Conservation (phyloP, 2,113 vertebrate species). For the Pedetes capensis region DNA sequence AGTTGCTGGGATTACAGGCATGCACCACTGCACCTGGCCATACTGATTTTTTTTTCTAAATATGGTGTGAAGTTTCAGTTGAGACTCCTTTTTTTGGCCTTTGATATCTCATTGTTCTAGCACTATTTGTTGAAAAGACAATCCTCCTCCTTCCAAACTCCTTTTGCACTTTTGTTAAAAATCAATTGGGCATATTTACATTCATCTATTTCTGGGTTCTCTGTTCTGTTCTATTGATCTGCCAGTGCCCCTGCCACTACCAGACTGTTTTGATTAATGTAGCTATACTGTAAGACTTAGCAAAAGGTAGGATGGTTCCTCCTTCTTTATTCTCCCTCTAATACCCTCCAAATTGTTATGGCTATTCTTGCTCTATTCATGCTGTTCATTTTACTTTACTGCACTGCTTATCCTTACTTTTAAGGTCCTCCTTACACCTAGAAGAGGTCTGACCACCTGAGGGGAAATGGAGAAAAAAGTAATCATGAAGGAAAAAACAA, state of each 20-base stretch:
- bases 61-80: not conserved
- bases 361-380: not conserved
- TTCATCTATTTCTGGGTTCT: not conserved
- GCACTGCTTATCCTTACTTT: not conserved
- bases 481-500: not conserved
- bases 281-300: not conserved
- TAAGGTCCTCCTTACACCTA: not conserved
- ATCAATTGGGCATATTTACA: not conserved
- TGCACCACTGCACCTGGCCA: too few species aligned
- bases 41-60: not conserved
- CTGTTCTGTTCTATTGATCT: not conserved
- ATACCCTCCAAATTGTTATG: not conserved
- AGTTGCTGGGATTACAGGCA: too few species aligned
- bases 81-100: not conserved
- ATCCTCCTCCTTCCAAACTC: not conserved
- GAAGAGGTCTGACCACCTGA: not conserved
- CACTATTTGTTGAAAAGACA: not conserved
- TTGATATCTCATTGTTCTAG: not conserved
- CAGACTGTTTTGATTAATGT: not conserved
- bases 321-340: not conserved
- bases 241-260: not conserved
- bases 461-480: not conserved
- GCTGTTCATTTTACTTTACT: slow-evolving; percentile 18
- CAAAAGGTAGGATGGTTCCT: not conserved
- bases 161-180: slow-evolving; percentile 35